Conservation (phyloP, 2,113 vertebrate species). For the Athene cunicularia region DNA sequence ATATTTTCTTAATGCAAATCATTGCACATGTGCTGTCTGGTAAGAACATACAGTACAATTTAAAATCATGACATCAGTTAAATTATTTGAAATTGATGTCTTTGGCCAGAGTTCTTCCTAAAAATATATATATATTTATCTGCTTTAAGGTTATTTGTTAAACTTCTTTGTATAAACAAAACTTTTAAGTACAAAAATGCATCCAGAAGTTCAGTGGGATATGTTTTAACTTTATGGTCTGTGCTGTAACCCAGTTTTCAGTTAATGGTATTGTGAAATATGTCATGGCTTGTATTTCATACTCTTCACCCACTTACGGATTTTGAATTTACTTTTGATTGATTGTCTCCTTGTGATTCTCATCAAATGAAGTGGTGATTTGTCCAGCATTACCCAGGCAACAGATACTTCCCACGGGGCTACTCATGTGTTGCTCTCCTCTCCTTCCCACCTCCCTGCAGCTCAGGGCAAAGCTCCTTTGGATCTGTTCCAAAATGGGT, state of each 20-base stretch:
- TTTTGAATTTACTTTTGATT: not conserved
- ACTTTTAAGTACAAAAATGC: not conserved
- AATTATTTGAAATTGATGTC: not conserved
- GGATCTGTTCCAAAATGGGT: not conserved
- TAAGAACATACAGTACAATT: not conserved
- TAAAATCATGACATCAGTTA: not conserved
- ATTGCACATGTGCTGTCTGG: not conserved
- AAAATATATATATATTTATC: not conserved
- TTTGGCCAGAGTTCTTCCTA: not conserved
- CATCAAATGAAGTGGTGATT: not conserved
- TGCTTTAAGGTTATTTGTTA: not conserved
- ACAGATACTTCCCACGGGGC: not conserved
- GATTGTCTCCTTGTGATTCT: not conserved
- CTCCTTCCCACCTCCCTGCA: not conserved
- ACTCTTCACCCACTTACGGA: not conserved
- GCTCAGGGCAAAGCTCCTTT: not conserved
- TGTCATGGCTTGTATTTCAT: not conserved
- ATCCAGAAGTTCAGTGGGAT: not conserved
- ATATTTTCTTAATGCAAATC: not conserved
- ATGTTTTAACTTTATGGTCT: not conserved
- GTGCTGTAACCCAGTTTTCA: not conserved
- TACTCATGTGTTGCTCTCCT: not conserved
- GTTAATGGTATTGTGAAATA: not conserved
- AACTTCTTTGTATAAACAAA: not conserved
- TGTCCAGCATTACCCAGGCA: not conserved